phyloP scores from a whole-genome alignment of 2,797 vertebrate species.

The Ptychadena robeensis region DNA sequence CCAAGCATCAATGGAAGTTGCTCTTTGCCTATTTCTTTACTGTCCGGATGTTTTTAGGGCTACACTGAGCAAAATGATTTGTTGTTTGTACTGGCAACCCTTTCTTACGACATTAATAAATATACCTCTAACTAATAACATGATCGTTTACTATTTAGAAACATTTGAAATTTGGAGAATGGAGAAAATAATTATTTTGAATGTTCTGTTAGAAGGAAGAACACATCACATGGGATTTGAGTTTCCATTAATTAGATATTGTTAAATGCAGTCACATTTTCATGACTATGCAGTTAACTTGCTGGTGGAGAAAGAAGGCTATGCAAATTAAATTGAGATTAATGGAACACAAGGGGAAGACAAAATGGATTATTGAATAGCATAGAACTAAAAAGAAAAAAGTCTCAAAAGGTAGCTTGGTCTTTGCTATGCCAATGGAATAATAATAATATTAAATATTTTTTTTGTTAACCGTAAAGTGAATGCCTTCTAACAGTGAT shows the following conservation, averaged over 20 bases:
- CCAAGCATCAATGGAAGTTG: too few species aligned
- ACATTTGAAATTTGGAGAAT: neutral
- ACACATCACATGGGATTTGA: neutral
- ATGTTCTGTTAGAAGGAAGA: neutral
- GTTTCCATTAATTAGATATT: neutral
- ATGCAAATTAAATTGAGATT: constrained; percentile 19
- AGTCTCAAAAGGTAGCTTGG: neutral
- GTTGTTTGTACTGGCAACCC: neutral
- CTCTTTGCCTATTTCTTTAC: neutral
- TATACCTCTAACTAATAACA: too few species aligned
- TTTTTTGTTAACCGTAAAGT: neutral
- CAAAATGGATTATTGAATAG: neutral
- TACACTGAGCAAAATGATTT: neutral
- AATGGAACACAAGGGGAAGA: neutral
- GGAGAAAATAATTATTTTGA: neutral
- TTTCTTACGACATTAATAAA: too few species aligned
- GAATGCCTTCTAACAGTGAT: too few species aligned
- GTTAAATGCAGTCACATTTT: constrained; percentile 22
- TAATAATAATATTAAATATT: neutral
- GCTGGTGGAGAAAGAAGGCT: neutral
- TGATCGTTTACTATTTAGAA: neutral
- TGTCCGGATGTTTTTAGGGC: neutral
- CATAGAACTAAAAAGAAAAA: neutral
- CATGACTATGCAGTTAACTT: constrained; percentile 12
- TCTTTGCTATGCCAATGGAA: neutral